Evolutionary conservation across 1,140 invertebrate genomes (phyloP), one percentile per base, ranked within the genome.

Genomic region (Aphis craccivora): DNA sequence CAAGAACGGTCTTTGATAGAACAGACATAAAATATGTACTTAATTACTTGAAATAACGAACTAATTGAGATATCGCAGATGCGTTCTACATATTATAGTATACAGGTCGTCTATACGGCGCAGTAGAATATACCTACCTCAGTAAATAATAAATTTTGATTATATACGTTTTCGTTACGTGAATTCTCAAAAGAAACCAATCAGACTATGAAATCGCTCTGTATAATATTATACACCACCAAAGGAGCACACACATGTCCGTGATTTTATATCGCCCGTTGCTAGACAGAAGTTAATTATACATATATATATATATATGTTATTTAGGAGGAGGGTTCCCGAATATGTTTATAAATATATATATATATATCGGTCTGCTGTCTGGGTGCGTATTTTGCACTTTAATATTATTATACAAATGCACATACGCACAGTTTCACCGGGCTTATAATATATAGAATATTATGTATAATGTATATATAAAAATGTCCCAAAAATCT

Each of bases 221-320:
- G 91, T 93, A 93, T 83, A 89, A 40, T 40, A 40, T 89, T 22
- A 55, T 60, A 53, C 35, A 22, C 25, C n/a, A 84, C n/a, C 40
- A 35, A 22, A 48, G 81, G 7, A 48, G 48, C 76, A 48, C 90
- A 93, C 91, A 93, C 91, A 86, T 93, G 91, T 86, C 91, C 48
- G 25, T 48, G 91, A 93, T 86, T 93, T 93, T 93, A 93, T 93
- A 93, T 84, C 91, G 81, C 81, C 45, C 91, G 67, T 25, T 84
- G n/a, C 91, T 93, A 93, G 67, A 93, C 91, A 93, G 35, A 67
- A 93, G 91, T 93, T 93, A 93, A 93, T 93, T 93, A 93, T 93
- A 93, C 67, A 20, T 51, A 83, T 51, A 84, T 51, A 90, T 20
- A 90, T 48, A 48, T 48, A 48, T 48, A 48, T 48, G 14, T 30